Evolutionary conservation across 2,113 vertebrate genomes (phyloP), one percentile per base, ranked within the genome.

Genomic region (Pollachius pollachius): DNA sequence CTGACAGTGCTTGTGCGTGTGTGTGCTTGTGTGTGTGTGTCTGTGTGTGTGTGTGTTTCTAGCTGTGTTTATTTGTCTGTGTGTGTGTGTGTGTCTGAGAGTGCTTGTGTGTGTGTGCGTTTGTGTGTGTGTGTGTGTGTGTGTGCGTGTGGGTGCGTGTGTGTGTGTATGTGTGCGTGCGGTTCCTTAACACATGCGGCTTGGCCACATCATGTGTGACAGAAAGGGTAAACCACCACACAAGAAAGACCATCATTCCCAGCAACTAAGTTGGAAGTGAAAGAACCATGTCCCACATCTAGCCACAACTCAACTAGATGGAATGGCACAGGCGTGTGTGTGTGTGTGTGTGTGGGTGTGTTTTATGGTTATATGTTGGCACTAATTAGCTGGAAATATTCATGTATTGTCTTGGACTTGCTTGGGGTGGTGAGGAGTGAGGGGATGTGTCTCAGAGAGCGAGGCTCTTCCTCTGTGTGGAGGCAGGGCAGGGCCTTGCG

Each of bases 401-500:
- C 5, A 48, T 48, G 41, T 48, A 48, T 48, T 48, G 41, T 48
- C 41, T 48, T 9, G 41, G 9, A 48, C 41, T 48, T 48, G 41
- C 8, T 8, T 48, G 2, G 41, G 41, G 41, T 48, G 41, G 41
- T 13, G 12, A 48, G 41, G 41, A 48, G 12, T 48, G 41, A 48
- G 41, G 41, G 41, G 41, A 11, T 48, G 41, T 48, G 41, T 48
- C 41, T 48, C 41, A 48, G 41, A 48, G 7, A 86, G 85, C 84
- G 83, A 48, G 41, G 41, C 41, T 30, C 58, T 66, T 56, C 78
- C 78, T 76, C 81, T 85, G 23, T 57, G 77, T 75, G 69, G 15
- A 62, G 80, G 88, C 84, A 89, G 86, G 77, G 86, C 85, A 77
- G 81, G 79, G 85, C 89, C 81, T 95, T 93, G 94, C 93, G 93